Evolutionary conservation across 2,888 invertebrate genomes (phyloP).

Genomic region (Papilio elwesi): DNA sequence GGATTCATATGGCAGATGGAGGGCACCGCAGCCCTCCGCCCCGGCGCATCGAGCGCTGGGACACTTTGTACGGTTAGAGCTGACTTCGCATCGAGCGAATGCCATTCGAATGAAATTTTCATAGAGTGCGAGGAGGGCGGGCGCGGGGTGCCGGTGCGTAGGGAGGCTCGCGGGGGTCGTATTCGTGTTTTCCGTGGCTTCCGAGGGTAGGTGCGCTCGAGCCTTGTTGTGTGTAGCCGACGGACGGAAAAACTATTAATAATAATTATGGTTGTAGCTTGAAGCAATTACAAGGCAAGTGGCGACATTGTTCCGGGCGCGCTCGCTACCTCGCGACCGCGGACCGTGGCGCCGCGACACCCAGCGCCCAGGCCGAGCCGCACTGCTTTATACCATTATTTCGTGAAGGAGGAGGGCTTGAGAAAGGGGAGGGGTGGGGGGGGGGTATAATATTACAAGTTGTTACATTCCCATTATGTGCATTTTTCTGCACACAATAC

Average conservation of each 20-base stretch:
- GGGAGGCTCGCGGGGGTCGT: slow-evolving; percentile 53
- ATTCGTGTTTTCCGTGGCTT: slow-evolving; percentile 74
- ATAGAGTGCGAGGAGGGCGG: slow-evolving; percentile 60
- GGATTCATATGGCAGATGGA: slow-evolving; percentile 59
- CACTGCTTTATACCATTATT: neutral
- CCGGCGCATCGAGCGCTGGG: slow-evolving; percentile 68
- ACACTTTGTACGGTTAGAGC: slow-evolving; percentile 72
- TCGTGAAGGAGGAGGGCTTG: neutral
- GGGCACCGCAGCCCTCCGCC: slow-evolving; percentile 57
- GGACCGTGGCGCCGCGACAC: slow-evolving; percentile 5
- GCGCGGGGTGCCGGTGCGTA: slow-evolving; percentile 44
- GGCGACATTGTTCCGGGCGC: slow-evolving; percentile 39
- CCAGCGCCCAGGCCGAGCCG: neutral
- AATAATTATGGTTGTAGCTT: slow-evolving; percentile 64
- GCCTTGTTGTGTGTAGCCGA: slow-evolving; percentile 64
- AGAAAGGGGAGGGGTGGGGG: too few species aligned
- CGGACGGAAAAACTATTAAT: slow-evolving; percentile 74
- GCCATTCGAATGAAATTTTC: slow-evolving; percentile 82
- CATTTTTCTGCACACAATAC: neutral
- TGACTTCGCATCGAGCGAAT: slow-evolving; percentile 67
- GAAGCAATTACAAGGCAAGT: slow-evolving; percentile 52
- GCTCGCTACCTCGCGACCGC: too few species aligned
- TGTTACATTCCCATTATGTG: neutral
- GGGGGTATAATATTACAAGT: slow-evolving; percentile 34
- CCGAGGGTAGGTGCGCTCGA: slow-evolving; percentile 66